These are phyloP conservation scores for Pseudachorutes palmiensis DNA, from an alignment of 1,140 invertebrate genomes.

Conservation along the genomic window DNA sequence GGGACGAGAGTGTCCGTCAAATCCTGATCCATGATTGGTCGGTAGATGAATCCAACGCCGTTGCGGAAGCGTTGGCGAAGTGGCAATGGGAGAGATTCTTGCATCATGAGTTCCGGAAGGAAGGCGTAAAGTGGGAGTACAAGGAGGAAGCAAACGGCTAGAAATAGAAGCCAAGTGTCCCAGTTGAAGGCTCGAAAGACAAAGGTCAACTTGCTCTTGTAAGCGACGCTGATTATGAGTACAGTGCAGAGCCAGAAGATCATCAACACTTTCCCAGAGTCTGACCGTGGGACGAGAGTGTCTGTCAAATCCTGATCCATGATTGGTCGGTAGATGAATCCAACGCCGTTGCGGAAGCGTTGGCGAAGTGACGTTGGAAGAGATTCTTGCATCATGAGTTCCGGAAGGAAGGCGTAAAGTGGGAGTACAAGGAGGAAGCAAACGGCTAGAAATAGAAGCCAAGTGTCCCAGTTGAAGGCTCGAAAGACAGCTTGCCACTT, in stretches of 20 bases:
- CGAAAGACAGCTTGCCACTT: background rate
- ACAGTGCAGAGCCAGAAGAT: background rate
- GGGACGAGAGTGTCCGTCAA: background rate
- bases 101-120: background rate
- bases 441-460: background rate
- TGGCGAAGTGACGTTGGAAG: background rate
- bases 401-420: background rate
- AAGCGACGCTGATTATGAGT: conserved; percentile 6
- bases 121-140: background rate
- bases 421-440: background rate
- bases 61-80: background rate
- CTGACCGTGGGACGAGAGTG: background rate
- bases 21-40: conserved; percentile 12
- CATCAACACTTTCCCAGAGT: background rate
- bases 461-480: background rate
- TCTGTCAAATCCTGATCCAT: conserved; percentile 4
- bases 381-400: background rate
- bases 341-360: background rate
- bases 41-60: background rate
- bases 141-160: background rate
- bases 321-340: conserved; percentile 3
- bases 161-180: background rate
- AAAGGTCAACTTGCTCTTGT: conserved; percentile 12
- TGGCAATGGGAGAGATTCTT: background rate
- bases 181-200: background rate